Base-by-base conservation (phyloP, 2,797 vertebrate species). In the Clarias fuscus region DNA sequence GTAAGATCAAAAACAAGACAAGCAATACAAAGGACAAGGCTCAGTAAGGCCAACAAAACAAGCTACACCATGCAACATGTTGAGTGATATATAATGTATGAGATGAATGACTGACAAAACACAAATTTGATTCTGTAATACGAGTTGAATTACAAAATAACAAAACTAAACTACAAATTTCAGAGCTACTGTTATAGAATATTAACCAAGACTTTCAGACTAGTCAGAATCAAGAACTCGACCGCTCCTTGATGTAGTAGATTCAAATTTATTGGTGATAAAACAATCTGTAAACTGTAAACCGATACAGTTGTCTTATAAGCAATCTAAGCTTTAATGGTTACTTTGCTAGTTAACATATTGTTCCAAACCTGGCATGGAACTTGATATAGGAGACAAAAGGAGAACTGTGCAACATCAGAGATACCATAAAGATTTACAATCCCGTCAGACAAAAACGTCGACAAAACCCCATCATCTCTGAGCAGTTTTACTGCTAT, bases 361-460 rank as follows among this genome's bases (percentile, higher is more conserved):
- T 37, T 59, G 27, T 33, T 77, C 53, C 58, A 79, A 79, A n/a
- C 10, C 2, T 40, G 18, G 13, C 1, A 27, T 56, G 62, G 58
- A 70, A 68, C 53, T 59, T n/a, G 53, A 56, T 30, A 58, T 20
- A 78, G 83, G 40, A 27, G 73, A 30, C 0, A 4, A 11, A 40
- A 37, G 22, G 7, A 59, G 53, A 79, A 79, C 13, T 27, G 84
- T 79, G 65, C 30, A 56, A 53, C 75, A 72, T 58, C 14, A 58
- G 61, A 56, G 27, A 82, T 76, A 58, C 61, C 61, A 24, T 27
- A 75, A 65, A 7, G 43, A 86, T 82, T 86, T 75, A 86, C 17
- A 0, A 4, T 58, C 22, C 85, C 58, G 59, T 86, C 85, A 82
- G 27, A 43, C 61, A 30, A 76, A 82, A 76, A 62, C 7, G 30